Conservation (phyloP, 2,113 vertebrate genomes). For the Connochaetes taurinus region DNA sequence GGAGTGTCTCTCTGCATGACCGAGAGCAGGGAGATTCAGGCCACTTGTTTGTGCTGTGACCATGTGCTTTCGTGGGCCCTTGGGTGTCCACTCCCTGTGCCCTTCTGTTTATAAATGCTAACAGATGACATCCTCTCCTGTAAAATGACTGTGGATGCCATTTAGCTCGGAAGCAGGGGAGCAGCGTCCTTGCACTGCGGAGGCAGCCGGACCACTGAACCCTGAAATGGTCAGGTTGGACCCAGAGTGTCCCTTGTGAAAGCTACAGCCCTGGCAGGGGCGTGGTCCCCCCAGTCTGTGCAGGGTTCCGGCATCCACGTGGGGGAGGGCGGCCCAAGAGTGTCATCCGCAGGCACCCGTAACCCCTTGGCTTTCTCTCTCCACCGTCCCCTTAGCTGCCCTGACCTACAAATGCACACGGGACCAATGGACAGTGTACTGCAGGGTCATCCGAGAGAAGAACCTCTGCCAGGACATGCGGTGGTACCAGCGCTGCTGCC, state of each 20-base stretch:
- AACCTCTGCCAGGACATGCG: conserved; percentile 96
- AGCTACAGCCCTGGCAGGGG: not conserved
- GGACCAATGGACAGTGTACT: conserved; percentile 97
- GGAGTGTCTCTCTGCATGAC: not conserved
- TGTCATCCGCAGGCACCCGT: not conserved
- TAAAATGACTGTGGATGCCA: fast-evolving
- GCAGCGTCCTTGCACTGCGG: not conserved
- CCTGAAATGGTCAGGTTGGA: not conserved
- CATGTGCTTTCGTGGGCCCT: not conserved
- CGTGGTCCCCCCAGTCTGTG: fast-evolving
- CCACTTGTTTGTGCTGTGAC: too few relatives aligned
- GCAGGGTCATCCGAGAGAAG: conserved; percentile 92
- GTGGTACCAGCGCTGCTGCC: conserved; percentile 97
- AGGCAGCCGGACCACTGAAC: not conserved
- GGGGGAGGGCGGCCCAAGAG: fast-evolving
- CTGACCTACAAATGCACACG: conserved; percentile 94
- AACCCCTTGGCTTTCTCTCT: conserved; percentile 61
- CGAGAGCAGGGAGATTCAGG: not conserved
- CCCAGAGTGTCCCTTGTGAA: not conserved
- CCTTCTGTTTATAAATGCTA: not conserved
- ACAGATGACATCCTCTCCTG: fast-evolving
- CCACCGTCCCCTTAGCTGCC: conserved; percentile 82
- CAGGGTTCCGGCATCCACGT: fast-evolving
- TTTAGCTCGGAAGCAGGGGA: not conserved
- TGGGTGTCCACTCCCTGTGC: not conserved